These are phyloP conservation scores for Rallus crepitans DNA, from an alignment of 2,797 vertebrate species.

Conservation along the genomic window DNA sequence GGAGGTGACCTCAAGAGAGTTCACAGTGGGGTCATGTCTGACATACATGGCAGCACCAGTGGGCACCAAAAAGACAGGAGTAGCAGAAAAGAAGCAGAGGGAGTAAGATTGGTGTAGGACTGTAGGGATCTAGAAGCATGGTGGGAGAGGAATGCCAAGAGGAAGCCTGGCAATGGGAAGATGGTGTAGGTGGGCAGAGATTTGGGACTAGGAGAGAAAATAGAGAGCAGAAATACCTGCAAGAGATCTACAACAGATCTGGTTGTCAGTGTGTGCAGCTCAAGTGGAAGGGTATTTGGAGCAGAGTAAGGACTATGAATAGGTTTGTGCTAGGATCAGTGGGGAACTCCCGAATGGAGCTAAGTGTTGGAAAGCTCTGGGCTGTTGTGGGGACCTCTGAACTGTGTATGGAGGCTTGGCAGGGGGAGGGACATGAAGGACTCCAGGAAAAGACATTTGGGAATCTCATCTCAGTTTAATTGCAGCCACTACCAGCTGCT, in stretches of 20 bases:
- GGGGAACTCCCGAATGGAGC: neutral
- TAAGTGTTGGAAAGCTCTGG: neutral
- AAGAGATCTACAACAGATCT: neutral
- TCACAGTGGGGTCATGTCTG: neutral
- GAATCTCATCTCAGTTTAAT: neutral
- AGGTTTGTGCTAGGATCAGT: neutral
- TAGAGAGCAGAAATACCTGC: neutral
- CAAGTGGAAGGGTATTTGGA: neutral
- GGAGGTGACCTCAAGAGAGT: neutral
- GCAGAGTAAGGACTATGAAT: neutral
- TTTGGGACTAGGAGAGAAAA: neutral
- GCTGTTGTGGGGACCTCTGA: neutral
- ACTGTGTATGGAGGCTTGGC: neutral
- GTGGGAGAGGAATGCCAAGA: neutral
- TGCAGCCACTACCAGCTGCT: neutral
- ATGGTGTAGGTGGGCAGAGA: neutral
- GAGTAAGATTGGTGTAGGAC: neutral
- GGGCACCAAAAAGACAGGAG: neutral
- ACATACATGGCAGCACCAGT: neutral
- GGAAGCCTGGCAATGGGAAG: neutral
- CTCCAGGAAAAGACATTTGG: neutral
- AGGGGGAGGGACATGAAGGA: neutral
- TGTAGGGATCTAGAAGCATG: neutral
- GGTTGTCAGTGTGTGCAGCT: fast-evolving
- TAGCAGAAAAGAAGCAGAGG: neutral